A percentile compares a stretch with the other conserved stretches of the same genome.
phyloP scores from a whole-genome alignment of 2,888 invertebrate species.

The Agriopis marginaria region DNA sequence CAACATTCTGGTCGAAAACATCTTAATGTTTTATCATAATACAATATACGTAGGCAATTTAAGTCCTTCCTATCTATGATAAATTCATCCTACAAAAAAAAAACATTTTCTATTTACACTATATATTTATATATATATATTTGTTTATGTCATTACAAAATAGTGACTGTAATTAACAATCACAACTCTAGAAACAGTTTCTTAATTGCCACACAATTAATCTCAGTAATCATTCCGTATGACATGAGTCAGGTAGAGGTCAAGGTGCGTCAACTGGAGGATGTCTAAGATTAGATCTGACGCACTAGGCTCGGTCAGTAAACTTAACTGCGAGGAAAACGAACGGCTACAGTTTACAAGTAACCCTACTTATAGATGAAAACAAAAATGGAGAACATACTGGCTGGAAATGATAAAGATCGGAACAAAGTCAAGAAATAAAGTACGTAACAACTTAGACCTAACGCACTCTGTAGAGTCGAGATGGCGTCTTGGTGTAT shows the following conservation, averaged over 20 bases:
- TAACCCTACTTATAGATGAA: neutral
- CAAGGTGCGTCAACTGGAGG: slow-evolving; percentile 61
- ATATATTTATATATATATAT: too few relatives aligned
- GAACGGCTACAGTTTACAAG: neutral
- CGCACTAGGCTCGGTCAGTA: slow-evolving; percentile 69
- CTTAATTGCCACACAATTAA: slow-evolving; percentile 53
- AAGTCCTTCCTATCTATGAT: too few relatives aligned
- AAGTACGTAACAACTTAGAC: neutral
- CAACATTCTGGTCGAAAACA: too few relatives aligned
- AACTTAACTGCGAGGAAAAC: slow-evolving; percentile 45
- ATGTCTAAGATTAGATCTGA: slow-evolving; percentile 76
- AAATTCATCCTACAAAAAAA: neutral
- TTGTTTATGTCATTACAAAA: neutral
- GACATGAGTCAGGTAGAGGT: slow-evolving; percentile 67
- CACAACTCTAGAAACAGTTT: slow-evolving; percentile 33
- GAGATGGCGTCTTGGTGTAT: too few relatives aligned
- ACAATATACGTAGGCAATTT: too few relatives aligned
- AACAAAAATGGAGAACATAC: neutral
- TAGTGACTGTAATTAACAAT: slow-evolving; percentile 28
- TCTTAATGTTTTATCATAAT: too few relatives aligned
- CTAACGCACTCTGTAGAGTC: too few relatives aligned
- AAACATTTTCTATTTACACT: neutral
- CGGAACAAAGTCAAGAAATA: neutral
- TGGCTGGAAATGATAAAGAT: neutral
- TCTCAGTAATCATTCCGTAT: slow-evolving; percentile 37